Evolutionary conservation across 2,888 invertebrate genomes (phyloP).

Genomic region (Neocrepidodera transversa): DNA sequence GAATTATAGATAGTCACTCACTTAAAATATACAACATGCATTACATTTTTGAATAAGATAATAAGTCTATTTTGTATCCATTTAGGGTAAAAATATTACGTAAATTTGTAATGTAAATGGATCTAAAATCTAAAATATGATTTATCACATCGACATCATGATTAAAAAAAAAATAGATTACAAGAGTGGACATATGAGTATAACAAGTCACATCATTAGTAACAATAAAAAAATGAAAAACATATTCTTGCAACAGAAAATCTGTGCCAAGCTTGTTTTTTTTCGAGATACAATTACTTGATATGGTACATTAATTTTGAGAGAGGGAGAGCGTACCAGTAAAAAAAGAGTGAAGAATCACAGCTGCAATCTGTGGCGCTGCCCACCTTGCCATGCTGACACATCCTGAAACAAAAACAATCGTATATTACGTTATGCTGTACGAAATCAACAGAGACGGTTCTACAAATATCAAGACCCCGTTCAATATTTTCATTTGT

Average conservation of each 20-base stretch:
- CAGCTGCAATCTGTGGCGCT: constrained; percentile 56
- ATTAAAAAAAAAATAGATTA: too few relatives aligned
- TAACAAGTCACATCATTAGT: constrained; percentile 1
- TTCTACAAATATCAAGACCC: neutral
- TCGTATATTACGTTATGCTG: constrained; percentile 31
- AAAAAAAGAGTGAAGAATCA: constrained; percentile 57
- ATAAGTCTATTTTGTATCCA: too few relatives aligned
- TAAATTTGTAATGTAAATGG: too few relatives aligned
- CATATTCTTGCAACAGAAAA: neutral
- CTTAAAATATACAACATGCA: constrained; percentile 3
- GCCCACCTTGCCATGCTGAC: constrained; percentile 57
- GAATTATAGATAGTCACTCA: neutral
- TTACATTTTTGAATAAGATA: too few relatives aligned
- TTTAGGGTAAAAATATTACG: too few relatives aligned
- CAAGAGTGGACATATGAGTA: too few relatives aligned
- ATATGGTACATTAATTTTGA: constrained; percentile 54
- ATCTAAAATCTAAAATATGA: too few relatives aligned
- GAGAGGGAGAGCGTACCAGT: constrained; percentile 52
- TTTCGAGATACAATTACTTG: constrained; percentile 43
- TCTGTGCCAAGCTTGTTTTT: constrained; percentile 4
- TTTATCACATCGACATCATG: too few relatives aligned
- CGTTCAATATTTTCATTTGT: too few relatives aligned
- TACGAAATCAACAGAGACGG: constrained; percentile 7
- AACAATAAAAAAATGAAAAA: neutral
- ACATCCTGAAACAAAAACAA: constrained; percentile 57